These are phyloP conservation scores for Gnatocerus cornutus DNA, from an alignment of 2,888 invertebrate species.

Conservation along the genomic window DNA sequence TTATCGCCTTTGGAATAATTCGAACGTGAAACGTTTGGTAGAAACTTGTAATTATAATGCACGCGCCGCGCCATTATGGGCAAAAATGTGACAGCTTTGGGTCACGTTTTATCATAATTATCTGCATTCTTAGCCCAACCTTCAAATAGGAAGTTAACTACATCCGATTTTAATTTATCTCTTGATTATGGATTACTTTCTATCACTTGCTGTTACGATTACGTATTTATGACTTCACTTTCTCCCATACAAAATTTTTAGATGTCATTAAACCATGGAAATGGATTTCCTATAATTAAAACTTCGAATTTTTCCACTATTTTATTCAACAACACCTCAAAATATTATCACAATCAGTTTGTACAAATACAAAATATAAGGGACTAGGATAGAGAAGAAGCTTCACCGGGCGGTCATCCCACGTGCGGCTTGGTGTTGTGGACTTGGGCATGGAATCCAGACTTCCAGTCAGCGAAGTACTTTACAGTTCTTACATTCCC, in stretches of 20 bases:
- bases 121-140: constrained; percentile 29
- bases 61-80: constrained; percentile 8
- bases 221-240: constrained; percentile 46
- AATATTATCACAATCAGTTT: constrained; percentile 38
- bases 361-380: constrained; percentile 30
- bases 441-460: constrained; percentile 84
- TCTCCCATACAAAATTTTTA: constrained; percentile 44
- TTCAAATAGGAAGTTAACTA: constrained; percentile 35
- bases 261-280: constrained; percentile 44
- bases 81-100: constrained; percentile 22
- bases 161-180: constrained; percentile 45
- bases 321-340: constrained; percentile 31
- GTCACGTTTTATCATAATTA: constrained; percentile 27
- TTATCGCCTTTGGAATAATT: constrained; percentile 5
- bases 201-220: constrained; percentile 38
- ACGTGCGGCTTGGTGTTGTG: constrained; percentile 71
- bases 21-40: constrained; percentile 18
- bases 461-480: constrained; percentile 86
- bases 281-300: constrained; percentile 24
- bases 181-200: constrained; percentile 46
- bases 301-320: constrained; percentile 17
- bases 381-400: constrained; percentile 15
- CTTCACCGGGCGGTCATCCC: neutral
- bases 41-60: constrained; percentile 32
- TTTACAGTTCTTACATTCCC: constrained; percentile 83